Evolutionary conservation across 2,888 invertebrate genomes (phyloP), one percentile per base, ranked within the genome.

Genomic region (Blastobasis adustella): DNA sequence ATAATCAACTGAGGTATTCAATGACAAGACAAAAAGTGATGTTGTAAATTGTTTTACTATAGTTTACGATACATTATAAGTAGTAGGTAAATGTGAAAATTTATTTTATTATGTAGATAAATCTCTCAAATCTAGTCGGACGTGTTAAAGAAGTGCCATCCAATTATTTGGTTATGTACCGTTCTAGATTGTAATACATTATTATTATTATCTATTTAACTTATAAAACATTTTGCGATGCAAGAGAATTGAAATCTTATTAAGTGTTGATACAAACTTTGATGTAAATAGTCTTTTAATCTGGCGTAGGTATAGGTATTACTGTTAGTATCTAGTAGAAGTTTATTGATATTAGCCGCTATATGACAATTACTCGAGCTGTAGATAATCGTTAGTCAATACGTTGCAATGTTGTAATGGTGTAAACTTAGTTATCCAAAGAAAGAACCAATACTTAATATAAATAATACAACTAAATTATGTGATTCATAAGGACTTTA

Each of bases 231-330:
- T 74, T 81, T 82, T 87, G 87, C 87, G 86, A 87, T 88, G 87
- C 87, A 85, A 85, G 87, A 83, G 87, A 88, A 87, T 88, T 88
- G 87, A 88, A 80, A 76, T 73, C 69, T 77, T 79, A 80, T 82
- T 78, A 80, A 76, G 79, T 73, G 69, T 73, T 74, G 73, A 71
- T 70, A 76, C 76, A 72, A 56, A 23, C 72, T 71, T 72, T 70
- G 71, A 62, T 79, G 78, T 79, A 80, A 53, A 73, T 76, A 72
- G 56, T 2, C 23, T 23, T 23, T 23, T 23, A 23, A 57, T 64
- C 51, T 53, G 41, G 10, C 38, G 48, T 47, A 54, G 40, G 46
- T 8, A 41, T 45, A 50, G 51, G 43, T 46, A 48, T 51, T 47
- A 53, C 52, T 52, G 54, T 55, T 54, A 52, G 53, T 57, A 49